Percentiles rank a stretch among this genome's conserved stretches.
phyloP scores from a whole-genome alignment of 1,140 invertebrate species.

The Uloborus diversus region DNA sequence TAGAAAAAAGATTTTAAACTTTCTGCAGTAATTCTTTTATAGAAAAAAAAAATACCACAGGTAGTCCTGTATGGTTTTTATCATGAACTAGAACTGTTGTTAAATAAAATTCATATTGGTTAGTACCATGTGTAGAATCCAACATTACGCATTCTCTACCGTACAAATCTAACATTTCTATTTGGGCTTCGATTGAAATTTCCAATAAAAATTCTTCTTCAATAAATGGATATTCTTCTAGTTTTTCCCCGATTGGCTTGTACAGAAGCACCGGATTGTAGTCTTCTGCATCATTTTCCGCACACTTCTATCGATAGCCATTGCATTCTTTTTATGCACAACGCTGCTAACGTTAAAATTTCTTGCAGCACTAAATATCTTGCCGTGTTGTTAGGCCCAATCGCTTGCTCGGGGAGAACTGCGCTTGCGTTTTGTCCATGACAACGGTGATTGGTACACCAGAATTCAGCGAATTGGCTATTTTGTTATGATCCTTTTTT shows the following conservation, averaged over 20 bases:
- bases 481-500: not conserved
- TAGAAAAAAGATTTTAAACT: not conserved
- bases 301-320: not conserved
- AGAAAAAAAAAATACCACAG: not conserved
- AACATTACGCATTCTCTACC: not conserved
- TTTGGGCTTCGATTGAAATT: not conserved
- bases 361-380: not conserved
- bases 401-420: not conserved
- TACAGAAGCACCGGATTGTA: constrained; percentile 5
- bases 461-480: not conserved
- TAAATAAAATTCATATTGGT: not conserved
- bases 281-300: not conserved
- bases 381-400: not conserved
- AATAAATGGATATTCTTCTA: not conserved
- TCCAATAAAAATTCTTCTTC: not conserved
- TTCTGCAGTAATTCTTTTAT: not conserved
- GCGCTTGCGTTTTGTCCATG: not conserved
- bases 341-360: not conserved
- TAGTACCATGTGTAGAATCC: not conserved
- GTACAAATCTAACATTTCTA: not conserved
- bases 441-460: not conserved
- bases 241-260: not conserved
- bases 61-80: constrained; percentile 6
- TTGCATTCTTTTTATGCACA: not conserved
- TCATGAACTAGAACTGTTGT: not conserved